These are phyloP conservation scores for Eleutherodactylus coqui DNA, from an alignment of 2,797 vertebrate species.

Conservation along the genomic window DNA sequence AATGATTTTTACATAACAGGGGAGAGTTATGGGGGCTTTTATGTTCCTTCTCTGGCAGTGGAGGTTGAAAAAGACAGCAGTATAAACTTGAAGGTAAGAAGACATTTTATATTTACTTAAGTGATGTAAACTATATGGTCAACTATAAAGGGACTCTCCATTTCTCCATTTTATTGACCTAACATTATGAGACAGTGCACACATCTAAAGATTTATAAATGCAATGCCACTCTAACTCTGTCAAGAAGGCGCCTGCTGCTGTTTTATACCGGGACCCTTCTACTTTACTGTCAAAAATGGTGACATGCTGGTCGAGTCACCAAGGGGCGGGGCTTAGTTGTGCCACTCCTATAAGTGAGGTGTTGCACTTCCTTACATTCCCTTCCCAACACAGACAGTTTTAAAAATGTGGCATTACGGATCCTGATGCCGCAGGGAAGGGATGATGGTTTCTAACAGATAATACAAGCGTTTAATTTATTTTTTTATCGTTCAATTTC, in stretches of 20 bases:
- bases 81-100: slow-evolving; percentile 18
- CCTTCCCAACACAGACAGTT: too few species aligned
- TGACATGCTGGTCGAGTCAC: too few species aligned
- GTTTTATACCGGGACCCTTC: too few species aligned
- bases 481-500: not conserved
- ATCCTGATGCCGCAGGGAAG: not conserved
- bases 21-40: slow-evolving; percentile 88
- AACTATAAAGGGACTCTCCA: not conserved
- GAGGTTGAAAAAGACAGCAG: not conserved
- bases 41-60: slow-evolving; percentile 2
- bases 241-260: too few species aligned
- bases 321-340: too few species aligned
- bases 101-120: not conserved
- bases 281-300: too few species aligned
- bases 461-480: not conserved
- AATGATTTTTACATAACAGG: slow-evolving; percentile 89
- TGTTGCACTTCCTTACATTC: too few species aligned
- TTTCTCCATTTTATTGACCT: not conserved
- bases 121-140: not conserved
- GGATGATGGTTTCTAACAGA: not conserved
- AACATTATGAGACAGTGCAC: not conserved
- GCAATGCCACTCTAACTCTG: too few species aligned
- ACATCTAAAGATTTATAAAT: not conserved
- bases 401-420: too few species aligned
- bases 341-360: too few species aligned